These are phyloP conservation scores for Acrocera orbiculus DNA, from an alignment of 2,888 invertebrate species.

Conservation along the genomic window DNA sequence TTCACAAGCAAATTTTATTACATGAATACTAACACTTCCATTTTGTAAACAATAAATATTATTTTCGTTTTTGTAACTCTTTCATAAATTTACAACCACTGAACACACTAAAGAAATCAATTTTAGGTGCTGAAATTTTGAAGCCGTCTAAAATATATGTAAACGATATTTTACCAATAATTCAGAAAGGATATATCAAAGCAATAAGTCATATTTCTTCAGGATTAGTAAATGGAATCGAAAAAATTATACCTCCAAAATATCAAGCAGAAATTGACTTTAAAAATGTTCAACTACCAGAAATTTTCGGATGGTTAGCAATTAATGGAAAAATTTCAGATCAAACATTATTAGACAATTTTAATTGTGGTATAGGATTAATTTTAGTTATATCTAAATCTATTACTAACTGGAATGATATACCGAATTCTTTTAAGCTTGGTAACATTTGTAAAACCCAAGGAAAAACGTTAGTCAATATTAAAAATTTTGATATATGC, in stretches of 20 bases:
- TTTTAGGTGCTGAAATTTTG: constrained; percentile 57
- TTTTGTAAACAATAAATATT: not conserved
- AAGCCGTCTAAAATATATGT: constrained; percentile 81
- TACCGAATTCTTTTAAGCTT: too few relatives aligned
- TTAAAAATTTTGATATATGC: constrained; percentile 50
- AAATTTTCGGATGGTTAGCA: constrained; percentile 80
- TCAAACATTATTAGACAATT: constrained; percentile 69
- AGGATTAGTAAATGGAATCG: constrained; percentile 76
- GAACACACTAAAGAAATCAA: not conserved
- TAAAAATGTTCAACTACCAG: constrained; percentile 48
- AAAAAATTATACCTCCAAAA: constrained; percentile 56
- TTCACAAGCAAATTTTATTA: too few relatives aligned
- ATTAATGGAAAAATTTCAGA: constrained; percentile 54
- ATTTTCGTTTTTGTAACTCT: not conserved
- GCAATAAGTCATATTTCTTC: constrained; percentile 89
- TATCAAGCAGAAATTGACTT: constrained; percentile 54
- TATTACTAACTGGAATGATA: constrained; percentile 33
- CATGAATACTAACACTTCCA: not conserved
- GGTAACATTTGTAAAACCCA: constrained; percentile 27
- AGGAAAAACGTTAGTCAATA: constrained; percentile 24
- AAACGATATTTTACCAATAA: constrained; percentile 48
- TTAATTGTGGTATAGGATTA: constrained; percentile 92
- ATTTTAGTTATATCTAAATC: constrained; percentile 51
- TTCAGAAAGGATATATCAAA: constrained; percentile 56
- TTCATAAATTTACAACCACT: not conserved